Evolutionary conservation across 2,797 vertebrate genomes (phyloP).

Genomic region (Buceros bicornis): DNA sequence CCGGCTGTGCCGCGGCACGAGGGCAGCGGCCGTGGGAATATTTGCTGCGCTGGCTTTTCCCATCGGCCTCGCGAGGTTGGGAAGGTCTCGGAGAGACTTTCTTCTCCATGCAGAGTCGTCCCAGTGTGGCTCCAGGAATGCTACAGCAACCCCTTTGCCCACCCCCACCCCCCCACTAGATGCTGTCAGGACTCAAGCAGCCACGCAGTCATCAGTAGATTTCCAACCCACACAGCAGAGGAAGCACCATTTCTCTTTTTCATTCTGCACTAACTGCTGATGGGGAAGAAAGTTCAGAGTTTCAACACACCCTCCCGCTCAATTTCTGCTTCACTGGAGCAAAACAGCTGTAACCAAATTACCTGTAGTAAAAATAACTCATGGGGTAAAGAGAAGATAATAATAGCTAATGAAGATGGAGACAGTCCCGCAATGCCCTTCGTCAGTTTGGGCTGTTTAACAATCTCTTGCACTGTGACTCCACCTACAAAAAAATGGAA

Average conservation of each 20-base stretch:
- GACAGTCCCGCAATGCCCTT: background rate
- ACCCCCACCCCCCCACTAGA: background rate
- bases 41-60: background rate
- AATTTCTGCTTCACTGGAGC: conserved; percentile 39
- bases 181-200: background rate
- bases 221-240: background rate
- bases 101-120: rapidly evolving
- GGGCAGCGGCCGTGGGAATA: background rate
- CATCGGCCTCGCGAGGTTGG: rapidly evolving
- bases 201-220: background rate
- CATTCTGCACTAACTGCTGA: background rate
- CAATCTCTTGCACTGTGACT: background rate
- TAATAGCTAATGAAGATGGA: background rate
- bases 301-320: background rate
- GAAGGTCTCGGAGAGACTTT: background rate
- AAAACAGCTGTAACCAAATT: conserved; percentile 37
- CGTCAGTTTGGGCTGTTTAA: background rate
- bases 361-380: conserved; percentile 30
- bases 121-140: background rate
- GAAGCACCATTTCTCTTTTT: conserved; percentile 41
- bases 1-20: background rate
- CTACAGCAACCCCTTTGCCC: background rate
- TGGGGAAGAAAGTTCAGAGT: background rate
- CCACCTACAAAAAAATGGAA: background rate
- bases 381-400: background rate